A percentile compares a stretch with the other conserved stretches of the same genome.
Conservation (phyloP, 2,113 vertebrate species). For the Phylloscopus whistleri region DNA sequence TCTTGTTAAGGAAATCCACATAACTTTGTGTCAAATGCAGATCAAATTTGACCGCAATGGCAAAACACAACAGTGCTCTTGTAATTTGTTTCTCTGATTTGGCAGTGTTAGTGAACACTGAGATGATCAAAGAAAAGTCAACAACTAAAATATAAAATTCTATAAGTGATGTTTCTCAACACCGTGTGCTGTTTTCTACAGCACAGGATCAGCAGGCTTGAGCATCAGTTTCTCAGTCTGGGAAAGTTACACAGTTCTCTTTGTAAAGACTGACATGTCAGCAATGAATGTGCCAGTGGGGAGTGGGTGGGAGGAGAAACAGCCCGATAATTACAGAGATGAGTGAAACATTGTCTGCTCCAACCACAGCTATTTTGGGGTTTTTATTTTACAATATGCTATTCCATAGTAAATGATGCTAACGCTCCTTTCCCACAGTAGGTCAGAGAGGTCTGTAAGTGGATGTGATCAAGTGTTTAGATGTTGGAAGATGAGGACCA, state of each 20-base stretch:
- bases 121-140: background rate
- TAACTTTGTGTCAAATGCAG: background rate
- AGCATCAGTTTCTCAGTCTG: background rate
- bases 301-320: background rate
- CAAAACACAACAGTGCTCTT: background rate
- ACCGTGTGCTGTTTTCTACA: background rate
- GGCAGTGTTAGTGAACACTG: background rate
- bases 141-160: background rate
- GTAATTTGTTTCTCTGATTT: background rate
- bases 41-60: background rate
- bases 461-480: background rate
- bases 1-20: background rate
- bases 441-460: background rate
- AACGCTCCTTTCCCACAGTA: background rate
- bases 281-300: slow-evolving; percentile 4
- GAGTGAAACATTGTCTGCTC: background rate
- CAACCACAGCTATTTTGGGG: background rate
- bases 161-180: background rate
- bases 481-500: background rate
- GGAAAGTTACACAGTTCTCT: background rate
- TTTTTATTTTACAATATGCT: background rate
- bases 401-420: background rate
- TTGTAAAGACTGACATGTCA: background rate
- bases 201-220: background rate
- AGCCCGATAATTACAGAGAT: background rate